Conservation (phyloP, 1,140 invertebrate genomes). For the Lerema accius region DNA sequence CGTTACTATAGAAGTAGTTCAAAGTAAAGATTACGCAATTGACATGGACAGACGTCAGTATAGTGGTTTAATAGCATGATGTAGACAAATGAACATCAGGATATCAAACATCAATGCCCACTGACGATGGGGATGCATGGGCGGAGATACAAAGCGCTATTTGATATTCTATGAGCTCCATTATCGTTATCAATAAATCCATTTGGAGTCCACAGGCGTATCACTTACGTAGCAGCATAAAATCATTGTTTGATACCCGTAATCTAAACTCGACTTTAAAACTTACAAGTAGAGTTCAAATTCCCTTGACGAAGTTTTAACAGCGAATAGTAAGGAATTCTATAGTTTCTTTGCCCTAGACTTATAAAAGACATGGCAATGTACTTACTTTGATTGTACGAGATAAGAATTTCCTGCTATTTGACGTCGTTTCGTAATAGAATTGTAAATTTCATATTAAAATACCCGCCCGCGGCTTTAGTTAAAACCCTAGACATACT, state of each 20-base stretch:
- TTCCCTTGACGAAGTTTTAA: background rate
- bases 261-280: conserved; percentile 32
- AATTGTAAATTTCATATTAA: conserved; percentile 26
- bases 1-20: too few species aligned
- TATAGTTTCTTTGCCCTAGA: conserved; percentile 31
- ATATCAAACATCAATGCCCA: conserved; percentile 25
- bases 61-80: background rate
- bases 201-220: conserved; percentile 58
- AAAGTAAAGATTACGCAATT: too few species aligned
- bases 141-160: conserved; percentile 42
- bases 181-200: conserved; percentile 56
- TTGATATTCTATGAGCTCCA: conserved; percentile 51
- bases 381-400: conserved; percentile 38
- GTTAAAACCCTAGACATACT: too few species aligned
- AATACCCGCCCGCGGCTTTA: background rate
- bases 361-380: conserved; percentile 42
- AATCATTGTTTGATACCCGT: conserved; percentile 38
- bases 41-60: background rate
- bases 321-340: conserved; percentile 24
- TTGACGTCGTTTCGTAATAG: conserved; percentile 28
- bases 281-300: background rate
- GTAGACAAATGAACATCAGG: conserved; percentile 6
- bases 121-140: conserved; percentile 20
- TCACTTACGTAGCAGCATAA: conserved; percentile 39
- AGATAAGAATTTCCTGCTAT: conserved; percentile 44